Conservation (phyloP, 2,797 vertebrate genomes). For the Luscinia megarhynchos region DNA sequence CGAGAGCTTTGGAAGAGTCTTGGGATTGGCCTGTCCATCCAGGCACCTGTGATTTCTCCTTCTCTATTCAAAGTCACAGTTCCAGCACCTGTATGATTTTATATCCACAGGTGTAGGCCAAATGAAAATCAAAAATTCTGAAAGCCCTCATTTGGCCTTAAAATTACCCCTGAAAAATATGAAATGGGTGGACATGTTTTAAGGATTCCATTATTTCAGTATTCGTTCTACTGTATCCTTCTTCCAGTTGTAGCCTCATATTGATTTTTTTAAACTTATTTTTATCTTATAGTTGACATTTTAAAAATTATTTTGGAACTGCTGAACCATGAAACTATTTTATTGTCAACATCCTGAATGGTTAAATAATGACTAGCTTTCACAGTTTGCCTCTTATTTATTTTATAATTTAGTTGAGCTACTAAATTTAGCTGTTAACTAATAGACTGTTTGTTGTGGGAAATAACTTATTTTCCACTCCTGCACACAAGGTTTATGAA, state of each 20-base stretch:
- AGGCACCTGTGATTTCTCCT: not conserved
- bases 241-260: constrained; percentile 26
- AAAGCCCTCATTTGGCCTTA: not conserved
- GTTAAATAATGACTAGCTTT: constrained; percentile 76
- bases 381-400: constrained; percentile 69
- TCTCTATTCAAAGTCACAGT: not conserved
- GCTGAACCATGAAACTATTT: constrained; percentile 73
- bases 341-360: constrained; percentile 73
- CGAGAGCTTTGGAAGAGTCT: not conserved
- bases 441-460: constrained; percentile 72
- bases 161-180: not conserved
- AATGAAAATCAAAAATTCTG: constrained; percentile 1
- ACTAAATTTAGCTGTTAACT: constrained; percentile 74
- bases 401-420: constrained; percentile 76
- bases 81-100: not conserved
- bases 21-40: not conserved
- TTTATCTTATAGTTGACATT: constrained; percentile 68
- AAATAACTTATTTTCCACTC: constrained; percentile 76
- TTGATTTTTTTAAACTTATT: constrained; percentile 1
- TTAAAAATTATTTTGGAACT: constrained; percentile 71
- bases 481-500: constrained; percentile 72
- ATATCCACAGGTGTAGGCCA: not conserved
- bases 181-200: not conserved
- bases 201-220: constrained; percentile 53
- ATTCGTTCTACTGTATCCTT: constrained; percentile 46